A percentile compares a stretch with the other conserved stretches of the same genome.
Conservation (phyloP, 2,797 vertebrate species). For the Rhynchotus rufescens region DNA sequence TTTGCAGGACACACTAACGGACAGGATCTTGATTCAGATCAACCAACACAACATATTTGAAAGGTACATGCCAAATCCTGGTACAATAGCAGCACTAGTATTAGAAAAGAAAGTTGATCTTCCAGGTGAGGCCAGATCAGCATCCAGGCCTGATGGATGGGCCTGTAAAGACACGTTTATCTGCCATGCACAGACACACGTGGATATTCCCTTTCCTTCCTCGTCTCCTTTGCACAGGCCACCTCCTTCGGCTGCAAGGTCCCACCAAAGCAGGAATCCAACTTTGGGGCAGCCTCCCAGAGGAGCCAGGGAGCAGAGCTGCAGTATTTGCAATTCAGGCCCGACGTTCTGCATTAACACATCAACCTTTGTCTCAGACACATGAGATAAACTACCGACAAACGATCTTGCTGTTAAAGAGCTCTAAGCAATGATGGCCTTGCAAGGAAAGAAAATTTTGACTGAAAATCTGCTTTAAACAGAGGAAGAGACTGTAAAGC, state of each 20-base stretch:
- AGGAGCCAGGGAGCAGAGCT: neutral
- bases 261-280: neutral
- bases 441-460: neutral
- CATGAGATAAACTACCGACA: fast-evolving
- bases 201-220: neutral
- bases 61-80: neutral
- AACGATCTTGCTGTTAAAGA: neutral
- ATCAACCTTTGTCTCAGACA: neutral
- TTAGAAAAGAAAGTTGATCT: neutral
- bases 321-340: neutral
- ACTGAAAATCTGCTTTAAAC: neutral
- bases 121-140: neutral
- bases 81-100: neutral
- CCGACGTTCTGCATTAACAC: neutral
- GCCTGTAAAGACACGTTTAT: neutral
- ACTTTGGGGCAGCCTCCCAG: neutral
- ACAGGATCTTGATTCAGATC: neutral
- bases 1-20: neutral
- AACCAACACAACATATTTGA: neutral
- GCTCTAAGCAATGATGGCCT: neutral
- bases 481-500: neutral
- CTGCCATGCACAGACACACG: neutral
- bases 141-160: neutral
- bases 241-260: neutral
- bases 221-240: fast-evolving